Base-by-base conservation (phyloP, 2,113 vertebrate genomes). In the Heloderma charlesbogerti region DNA sequence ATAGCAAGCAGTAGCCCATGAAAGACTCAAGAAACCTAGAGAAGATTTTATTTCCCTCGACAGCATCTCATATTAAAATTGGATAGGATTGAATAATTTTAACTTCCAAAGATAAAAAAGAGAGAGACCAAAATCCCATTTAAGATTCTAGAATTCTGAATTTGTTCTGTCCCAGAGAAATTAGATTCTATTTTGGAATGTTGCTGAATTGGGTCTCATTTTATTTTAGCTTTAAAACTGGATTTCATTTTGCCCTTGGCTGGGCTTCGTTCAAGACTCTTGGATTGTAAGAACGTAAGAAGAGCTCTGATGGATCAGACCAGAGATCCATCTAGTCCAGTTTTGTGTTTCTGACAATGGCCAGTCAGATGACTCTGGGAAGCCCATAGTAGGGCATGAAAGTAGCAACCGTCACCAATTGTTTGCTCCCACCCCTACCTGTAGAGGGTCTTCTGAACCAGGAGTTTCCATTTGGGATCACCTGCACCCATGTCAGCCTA, bases 401-500 rank as follows among this genome's bases (percentile, higher is more conserved):
- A 13, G 29, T 40, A 67, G 40, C 27, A 67, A 67, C 60, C n/a
- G 6, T 18, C 15, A 3, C 34, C 5, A 37, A 37, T 4, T 74
- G 34, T 37, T 37, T 74, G 34, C 4, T 3, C 72, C 4, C 34
- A 18, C n/a, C 15, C 22, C 74, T 77, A 37, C 1, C 51, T 34
- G 54, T 54, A 37, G 43, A 85, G 25, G 34, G 12, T 67, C 82
- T 25, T 67, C n/a, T 43, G n/a, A 43, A 31, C 3, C 13, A 27
- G 40, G 22, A 66, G 37, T 25, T 29, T 5, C 29, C 27, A 31
- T 81, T n/a, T 79, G 13, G 77, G 40, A 51, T 45, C 66, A 7
- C 27, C 20, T 67, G 37, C 37, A 3, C 15, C 27, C 63, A 93
- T 96, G 88, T 94, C 93, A 69, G 1, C 9, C 27, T 45, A 6